Base-by-base conservation (phyloP, 2,113 vertebrate genomes). In the Brachyhypopomus occidentalis region DNA sequence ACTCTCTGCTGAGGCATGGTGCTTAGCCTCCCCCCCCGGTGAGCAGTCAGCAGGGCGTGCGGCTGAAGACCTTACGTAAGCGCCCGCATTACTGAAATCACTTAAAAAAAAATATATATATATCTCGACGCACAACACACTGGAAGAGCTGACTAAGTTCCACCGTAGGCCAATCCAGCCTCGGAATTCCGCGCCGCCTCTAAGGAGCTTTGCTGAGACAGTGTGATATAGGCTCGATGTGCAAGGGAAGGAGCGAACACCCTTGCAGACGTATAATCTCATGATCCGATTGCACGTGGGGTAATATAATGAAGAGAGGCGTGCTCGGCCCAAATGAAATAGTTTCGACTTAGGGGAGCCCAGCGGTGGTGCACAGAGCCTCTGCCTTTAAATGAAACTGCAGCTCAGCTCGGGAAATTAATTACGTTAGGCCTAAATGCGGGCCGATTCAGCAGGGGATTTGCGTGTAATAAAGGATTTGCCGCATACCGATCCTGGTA, bases 381-480 rank as follows among this genome's bases (percentile, higher is more conserved):
- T 45, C 75, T 83, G 75, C 83, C 79, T 74, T 76, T 52, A 88
- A 90, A 83, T 87, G 84, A 89, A 89, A 90, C 80, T 80, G 64
- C 80, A 81, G 79, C 78, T 90, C 82, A 83, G 88, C 84, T 87
- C 70, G 81, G 88, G 89, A 90, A 91, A 90, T 87, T 79, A 89
- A 90, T 88, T 72, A 79, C 19, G 70, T 71, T 27, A 87, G 83
- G 72, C 56, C 82, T 52, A 27, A 71, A 59, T 23, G 66, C 84
- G 86, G 87, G 70, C 86, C 83, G 82, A 78, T 84, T 89, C 85
- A 86, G 27, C 87, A 85, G 27, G 82, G 83, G 86, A 88, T 89
- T 90, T 83, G 84, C 83, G 86, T 79, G 89, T 87, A 88, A 88
- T 85, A 88, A 62, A 85, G 82, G 86, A 85, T 87, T 87, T 85